Evolutionary conservation across 2,888 invertebrate genomes (phyloP), one percentile per base, ranked within the genome.

Genomic region (Volucella zonaria): DNA sequence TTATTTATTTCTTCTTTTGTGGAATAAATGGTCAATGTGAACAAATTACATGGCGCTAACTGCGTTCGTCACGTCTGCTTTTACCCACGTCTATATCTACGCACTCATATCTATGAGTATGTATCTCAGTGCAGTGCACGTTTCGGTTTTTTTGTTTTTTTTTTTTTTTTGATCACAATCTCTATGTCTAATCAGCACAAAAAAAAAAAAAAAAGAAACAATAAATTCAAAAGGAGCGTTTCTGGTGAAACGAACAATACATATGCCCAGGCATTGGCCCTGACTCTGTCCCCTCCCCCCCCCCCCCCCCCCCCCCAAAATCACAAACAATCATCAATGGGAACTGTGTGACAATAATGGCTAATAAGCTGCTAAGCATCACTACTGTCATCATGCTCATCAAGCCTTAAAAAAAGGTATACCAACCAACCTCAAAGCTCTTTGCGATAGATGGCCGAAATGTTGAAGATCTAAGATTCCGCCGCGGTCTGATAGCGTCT

Each of bases 21-120:
- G 47, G 64, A 66, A 71, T 47, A 80, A 62, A 56, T 71, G 66
- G 56, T 52, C 67, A 85, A 77, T 68, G 31, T 31, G 59, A 58
- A 74, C 77, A 74, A 81, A 85, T 85, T 85, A 85, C 81, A 85
- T 85, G 85, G 85, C 85, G 85, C 85, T 85, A 85, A 77, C 81
- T 81, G 81, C 58, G 85, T 59, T 77, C 51, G 77, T 85, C 77
- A 85, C 85, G 81, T 85, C 67, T 62, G 59, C 40, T 38, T 49
- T 62, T 66, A 77, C 76, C 64, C 76, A 81, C 77, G 76, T 81
- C 62, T 62, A 18, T 54, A 59, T 51, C 49, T 42, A 15, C 38
- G 31, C 18, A n/a, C n/a, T n/a, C n/a, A n/a, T n/a, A n/a, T n/a
- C n/a, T n/a, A n/a, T n/a, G n/a, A n/a, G n/a, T n/a, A 40, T 78